Conservation (phyloP, 2,888 invertebrate species). For the Brachypalpus laphriformis region DNA sequence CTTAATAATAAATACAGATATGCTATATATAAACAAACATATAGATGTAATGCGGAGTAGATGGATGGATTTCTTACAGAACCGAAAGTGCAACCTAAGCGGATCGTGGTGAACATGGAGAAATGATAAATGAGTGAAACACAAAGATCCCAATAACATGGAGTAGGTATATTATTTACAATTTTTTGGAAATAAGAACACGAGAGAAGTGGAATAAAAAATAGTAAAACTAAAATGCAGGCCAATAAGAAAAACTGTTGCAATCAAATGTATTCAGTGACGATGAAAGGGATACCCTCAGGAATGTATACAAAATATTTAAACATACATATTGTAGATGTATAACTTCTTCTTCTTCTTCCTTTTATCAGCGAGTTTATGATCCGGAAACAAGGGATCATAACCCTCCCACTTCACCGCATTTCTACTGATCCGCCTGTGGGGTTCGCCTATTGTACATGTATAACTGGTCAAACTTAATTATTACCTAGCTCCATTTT, state of each 20-base stretch:
- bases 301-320: too few relatives aligned
- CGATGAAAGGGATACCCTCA: neutral
- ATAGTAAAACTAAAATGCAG: neutral
- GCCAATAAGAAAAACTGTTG: neutral
- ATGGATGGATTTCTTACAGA: conserved; percentile 41
- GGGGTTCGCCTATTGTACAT: too few relatives aligned
- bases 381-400: too few relatives aligned
- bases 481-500: too few relatives aligned
- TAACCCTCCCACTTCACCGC: too few relatives aligned
- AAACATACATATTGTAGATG: too few relatives aligned
- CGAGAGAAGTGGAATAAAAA: conserved; percentile 1
- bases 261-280: conserved; percentile 39
- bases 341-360: too few relatives aligned
- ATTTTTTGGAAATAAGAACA: neutral
- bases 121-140: conserved; percentile 57
- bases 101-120: conserved; percentile 27
- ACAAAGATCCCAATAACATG: conserved; percentile 23
- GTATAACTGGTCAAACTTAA: too few relatives aligned
- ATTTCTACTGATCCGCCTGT: too few relatives aligned
- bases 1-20: conserved; percentile 16
- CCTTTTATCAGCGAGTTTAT: too few relatives aligned
- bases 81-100: conserved; percentile 66
- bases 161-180: conserved; percentile 28
- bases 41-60: conserved; percentile 29
- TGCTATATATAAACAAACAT: conserved; percentile 23